These are phyloP conservation scores for Larimichthys crocea DNA, from an alignment of 2,113 vertebrate species.

Conservation along the genomic window DNA sequence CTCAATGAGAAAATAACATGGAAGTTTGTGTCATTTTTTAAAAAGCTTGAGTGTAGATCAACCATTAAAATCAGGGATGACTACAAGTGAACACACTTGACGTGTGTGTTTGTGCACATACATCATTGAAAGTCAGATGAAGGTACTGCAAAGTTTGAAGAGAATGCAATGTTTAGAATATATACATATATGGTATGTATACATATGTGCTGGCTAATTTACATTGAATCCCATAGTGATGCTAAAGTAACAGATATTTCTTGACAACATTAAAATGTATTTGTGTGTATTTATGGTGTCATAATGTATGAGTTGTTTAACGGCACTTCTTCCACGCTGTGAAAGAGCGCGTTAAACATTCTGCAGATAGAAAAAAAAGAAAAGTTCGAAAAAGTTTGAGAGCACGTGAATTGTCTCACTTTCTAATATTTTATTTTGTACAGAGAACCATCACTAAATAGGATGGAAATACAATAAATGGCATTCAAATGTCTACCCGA, in stretches of 20 bases:
- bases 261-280: constrained; percentile 39
- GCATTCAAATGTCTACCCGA: constrained; percentile 80
- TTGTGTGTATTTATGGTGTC: constrained; percentile 19
- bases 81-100: neutral
- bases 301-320: constrained; percentile 20
- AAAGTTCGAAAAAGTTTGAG: constrained; percentile 60
- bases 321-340: constrained; percentile 28
- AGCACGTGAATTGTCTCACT: constrained; percentile 43
- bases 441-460: constrained; percentile 73
- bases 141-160: neutral
- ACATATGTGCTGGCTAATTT: too few species aligned
- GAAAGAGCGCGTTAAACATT: constrained; percentile 35
- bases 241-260: neutral
- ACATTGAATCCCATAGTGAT: too few species aligned
- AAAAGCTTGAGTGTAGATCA: neutral
- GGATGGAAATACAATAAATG: constrained; percentile 78
- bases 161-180: too few species aligned
- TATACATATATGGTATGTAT: neutral
- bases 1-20: neutral
- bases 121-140: neutral
- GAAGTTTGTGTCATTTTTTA: neutral
- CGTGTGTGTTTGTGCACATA: neutral
- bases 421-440: constrained; percentile 62
- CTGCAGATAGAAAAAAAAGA: neutral
- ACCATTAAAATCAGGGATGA: neutral